These are phyloP conservation scores for Hirtodrosophila cameraria DNA, from an alignment of 2,888 invertebrate species.

Conservation along the genomic window DNA sequence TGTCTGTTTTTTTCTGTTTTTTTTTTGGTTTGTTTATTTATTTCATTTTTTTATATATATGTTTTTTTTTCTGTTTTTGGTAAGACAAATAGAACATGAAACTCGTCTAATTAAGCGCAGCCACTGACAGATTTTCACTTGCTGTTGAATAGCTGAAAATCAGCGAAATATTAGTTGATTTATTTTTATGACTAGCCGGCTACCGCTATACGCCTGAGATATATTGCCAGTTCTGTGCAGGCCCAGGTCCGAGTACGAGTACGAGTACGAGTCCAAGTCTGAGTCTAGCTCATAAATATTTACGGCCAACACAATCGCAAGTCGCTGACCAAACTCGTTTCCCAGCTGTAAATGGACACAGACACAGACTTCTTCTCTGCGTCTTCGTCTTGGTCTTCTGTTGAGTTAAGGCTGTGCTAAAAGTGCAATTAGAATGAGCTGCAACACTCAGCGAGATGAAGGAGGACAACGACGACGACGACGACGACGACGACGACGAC, in stretches of 20 bases:
- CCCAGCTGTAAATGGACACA: constrained; percentile 56
- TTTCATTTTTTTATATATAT: background rate
- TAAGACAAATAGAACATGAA: constrained; percentile 63
- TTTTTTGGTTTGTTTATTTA: constrained; percentile 6
- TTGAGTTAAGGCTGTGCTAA: constrained; percentile 50
- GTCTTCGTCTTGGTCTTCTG: constrained; percentile 16
- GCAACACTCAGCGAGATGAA: constrained; percentile 31
- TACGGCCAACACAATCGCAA: constrained; percentile 59
- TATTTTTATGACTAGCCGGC: constrained; percentile 50
- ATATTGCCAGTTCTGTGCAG: constrained; percentile 31
- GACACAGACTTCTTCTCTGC: constrained; percentile 10
- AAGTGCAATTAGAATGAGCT: constrained; percentile 65
- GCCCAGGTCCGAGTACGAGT: constrained; percentile 7
- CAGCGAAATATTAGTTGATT: constrained; percentile 67
- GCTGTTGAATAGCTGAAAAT: constrained; percentile 56
- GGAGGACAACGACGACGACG: constrained; percentile 3
- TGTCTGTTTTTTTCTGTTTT: constrained; percentile 13
- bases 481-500: constrained; percentile 6
- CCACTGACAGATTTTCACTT: constrained; percentile 50
- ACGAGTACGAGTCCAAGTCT: constrained; percentile 19
- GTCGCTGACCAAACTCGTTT: constrained; percentile 63
- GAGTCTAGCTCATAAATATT: constrained; percentile 65
- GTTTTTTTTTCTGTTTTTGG: constrained; percentile 10
- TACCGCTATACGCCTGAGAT: constrained; percentile 53
- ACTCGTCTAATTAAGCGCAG: constrained; percentile 57